Evolutionary conservation across 1,140 invertebrate genomes (phyloP).

Genomic region (Plectus sambesii): DNA sequence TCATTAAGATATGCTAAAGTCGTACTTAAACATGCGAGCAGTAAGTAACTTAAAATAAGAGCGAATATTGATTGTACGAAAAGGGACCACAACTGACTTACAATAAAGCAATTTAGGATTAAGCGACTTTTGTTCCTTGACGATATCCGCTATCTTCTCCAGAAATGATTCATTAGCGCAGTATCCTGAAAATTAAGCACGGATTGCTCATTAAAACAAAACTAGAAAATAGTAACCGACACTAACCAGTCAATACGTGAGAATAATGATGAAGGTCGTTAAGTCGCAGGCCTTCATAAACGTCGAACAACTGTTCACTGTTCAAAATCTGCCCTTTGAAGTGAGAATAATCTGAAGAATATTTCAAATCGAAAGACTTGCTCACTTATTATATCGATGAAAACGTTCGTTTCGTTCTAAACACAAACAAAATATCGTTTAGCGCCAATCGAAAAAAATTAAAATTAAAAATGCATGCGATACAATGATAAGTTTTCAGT

Average conservation of each 20-base stretch:
- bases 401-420: conserved; percentile 21
- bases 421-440: neutral
- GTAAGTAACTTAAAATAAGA: no score
- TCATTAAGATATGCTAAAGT: no score
- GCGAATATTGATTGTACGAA: no score
- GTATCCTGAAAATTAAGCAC: conserved; percentile 56
- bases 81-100: conserved; percentile 48
- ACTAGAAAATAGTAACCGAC: conserved; percentile 3
- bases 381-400: neutral
- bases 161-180: conserved; percentile 73
- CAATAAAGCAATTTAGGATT: conserved; percentile 74
- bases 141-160: conserved; percentile 61
- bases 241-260: conserved; percentile 70
- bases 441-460: no score
- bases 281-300: conserved; percentile 63
- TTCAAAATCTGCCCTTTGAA: conserved; percentile 66
- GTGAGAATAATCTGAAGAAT: conserved; percentile 57
- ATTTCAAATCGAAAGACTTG: conserved; percentile 2
- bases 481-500: no score
- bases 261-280: conserved; percentile 68
- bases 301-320: conserved; percentile 63
- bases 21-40: no score
- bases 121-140: conserved; percentile 62
- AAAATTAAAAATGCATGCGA: no score
- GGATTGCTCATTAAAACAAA: conserved; percentile 12